Base-by-base conservation (phyloP, 2,888 invertebrate species). In the Stenoptilia bipunctidactyla region DNA sequence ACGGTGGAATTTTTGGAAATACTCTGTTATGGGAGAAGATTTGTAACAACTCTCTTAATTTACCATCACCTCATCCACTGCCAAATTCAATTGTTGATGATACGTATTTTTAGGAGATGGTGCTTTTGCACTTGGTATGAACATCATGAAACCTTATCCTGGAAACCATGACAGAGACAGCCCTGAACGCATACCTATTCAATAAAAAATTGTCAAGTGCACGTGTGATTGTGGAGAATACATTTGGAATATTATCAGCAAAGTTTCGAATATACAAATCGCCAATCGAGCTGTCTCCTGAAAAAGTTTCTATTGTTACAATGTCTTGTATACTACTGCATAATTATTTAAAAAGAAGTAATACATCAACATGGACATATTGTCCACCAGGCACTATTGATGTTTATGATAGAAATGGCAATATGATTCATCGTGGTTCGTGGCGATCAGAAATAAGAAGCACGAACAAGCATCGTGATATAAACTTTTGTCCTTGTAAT, bases 91-190 rank as follows among this genome's bases (percentile, higher is more conserved):
- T 45, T 14, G 43, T 37, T 13, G 13, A 47, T 35, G n/a, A 12
- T 10, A 20, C 20, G 4, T 20, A 8, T 34, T 34, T 45, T 40
- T 51, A 39, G 47, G 45, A 38, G 47, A 49, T 27, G 44, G 49
- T 6, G 49, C 52, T 15, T 50, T 50, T 46, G 50, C 52, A 15
- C 45, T 51, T 15, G 36, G 41, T 9, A 27, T 20, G 41, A 34
- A 48, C 30, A 34, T 49, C 3, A 49, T 53, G 53, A 51, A 53
- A 44, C 49, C 50, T 9, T 51, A 47, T 47, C 42, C 53, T 27
- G 53, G 50, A 34, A 45, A 45, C 35, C 48, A 49, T 38, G 37
- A 45, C 27, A 15, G 13, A 13, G 45, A 45, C 20, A 36, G 41
- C 1, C 41, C 43, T 44, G 41, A 47, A 44, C 39, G 46, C 15